phyloP scores from a whole-genome alignment of 2,888 invertebrate species.

The Myopa testacea region DNA sequence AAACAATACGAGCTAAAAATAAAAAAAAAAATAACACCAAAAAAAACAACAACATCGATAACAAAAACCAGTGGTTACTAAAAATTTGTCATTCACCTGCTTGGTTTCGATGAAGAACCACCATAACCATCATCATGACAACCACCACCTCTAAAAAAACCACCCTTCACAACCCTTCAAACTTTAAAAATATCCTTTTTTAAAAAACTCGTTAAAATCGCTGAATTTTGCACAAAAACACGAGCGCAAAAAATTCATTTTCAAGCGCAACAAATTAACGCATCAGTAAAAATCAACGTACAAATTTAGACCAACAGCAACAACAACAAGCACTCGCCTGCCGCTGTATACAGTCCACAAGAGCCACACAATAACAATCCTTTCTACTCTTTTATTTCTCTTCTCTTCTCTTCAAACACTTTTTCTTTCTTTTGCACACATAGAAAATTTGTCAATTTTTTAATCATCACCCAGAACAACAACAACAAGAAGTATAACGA shows the following conservation, averaged over 20 bases:
- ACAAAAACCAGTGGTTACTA: too few species aligned
- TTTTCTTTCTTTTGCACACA: background rate
- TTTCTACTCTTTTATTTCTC: slow-evolving; percentile 25
- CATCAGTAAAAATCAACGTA: slow-evolving; percentile 50
- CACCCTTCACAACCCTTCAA: slow-evolving; percentile 33
- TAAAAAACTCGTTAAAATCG: slow-evolving; percentile 18
- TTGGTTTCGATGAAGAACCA: background rate
- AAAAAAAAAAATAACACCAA: too few species aligned
- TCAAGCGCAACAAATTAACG: slow-evolving; percentile 50
- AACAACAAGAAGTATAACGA: slow-evolving; percentile 22
- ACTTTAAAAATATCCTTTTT: slow-evolving; percentile 30
- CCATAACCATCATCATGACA: background rate
- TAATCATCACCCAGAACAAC: slow-evolving; percentile 37
- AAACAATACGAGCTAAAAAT: background rate
- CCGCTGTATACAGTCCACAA: slow-evolving; percentile 27
- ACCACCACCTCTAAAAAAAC: background rate
- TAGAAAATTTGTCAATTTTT: slow-evolving; percentile 30
- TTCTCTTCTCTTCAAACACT: background rate
- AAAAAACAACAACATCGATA: too few species aligned
- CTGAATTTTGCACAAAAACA: slow-evolving; percentile 34
- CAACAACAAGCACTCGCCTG: slow-evolving; percentile 38
- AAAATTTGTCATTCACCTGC: slow-evolving; percentile 15
- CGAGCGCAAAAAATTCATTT: slow-evolving; percentile 27
- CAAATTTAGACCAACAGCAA: background rate
- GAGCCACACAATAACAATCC: slow-evolving; percentile 49